These are phyloP conservation scores for Orthonychiurus folsomi DNA, from an alignment of 2,888 invertebrate species.

Conservation along the genomic window DNA sequence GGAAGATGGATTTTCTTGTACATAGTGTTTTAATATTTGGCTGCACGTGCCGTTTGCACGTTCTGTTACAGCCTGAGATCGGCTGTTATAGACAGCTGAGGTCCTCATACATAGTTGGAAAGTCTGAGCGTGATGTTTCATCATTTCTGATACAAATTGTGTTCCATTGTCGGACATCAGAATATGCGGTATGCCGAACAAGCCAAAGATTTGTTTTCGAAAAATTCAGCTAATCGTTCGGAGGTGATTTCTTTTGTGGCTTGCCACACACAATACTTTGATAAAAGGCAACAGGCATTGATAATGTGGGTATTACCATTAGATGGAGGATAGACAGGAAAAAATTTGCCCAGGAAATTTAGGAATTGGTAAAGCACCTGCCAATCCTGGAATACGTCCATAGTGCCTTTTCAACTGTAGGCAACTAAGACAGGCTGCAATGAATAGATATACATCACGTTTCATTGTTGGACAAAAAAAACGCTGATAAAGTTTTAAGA, in stretches of 20 bases:
- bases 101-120: neutral
- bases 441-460: neutral
- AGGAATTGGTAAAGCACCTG: conserved; percentile 4
- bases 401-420: neutral
- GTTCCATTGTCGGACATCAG: neutral
- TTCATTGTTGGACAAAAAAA: neutral
- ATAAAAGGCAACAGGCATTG: neutral
- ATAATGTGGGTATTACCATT: too few species aligned
- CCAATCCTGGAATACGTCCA: neutral
- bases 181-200: neutral
- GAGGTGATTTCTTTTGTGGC: neutral
- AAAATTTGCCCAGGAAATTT: neutral
- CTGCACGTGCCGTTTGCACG: neutral
- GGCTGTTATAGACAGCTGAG: neutral
- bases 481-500: neutral
- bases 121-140: neutral
- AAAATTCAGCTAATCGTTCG: neutral
- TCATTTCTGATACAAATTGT: neutral
- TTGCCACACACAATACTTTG: neutral
- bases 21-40: neutral
- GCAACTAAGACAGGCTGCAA: neutral
- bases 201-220: neutral
- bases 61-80: neutral
- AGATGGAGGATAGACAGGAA: too few species aligned
- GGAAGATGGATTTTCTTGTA: neutral